A percentile compares a stretch with the other conserved stretches of the same genome.
Conservation (phyloP, 2,113 vertebrate genomes). For the Tinamus guttatus region DNA sequence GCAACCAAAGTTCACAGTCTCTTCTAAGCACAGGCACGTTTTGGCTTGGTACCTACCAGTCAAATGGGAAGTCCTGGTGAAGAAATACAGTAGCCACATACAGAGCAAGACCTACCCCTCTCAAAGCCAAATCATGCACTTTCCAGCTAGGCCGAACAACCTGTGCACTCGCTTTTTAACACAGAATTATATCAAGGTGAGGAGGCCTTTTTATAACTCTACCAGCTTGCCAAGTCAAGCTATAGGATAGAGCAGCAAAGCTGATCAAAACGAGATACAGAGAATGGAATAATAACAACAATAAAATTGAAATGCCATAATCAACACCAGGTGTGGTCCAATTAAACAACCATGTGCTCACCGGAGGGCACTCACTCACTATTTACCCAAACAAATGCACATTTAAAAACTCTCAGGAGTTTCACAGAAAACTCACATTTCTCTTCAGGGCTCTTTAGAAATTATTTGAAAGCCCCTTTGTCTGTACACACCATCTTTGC, state of each 20-base stretch:
- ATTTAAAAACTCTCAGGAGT: conserved; percentile 69
- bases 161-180: not conserved
- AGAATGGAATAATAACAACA: not conserved
- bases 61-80: not conserved
- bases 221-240: not conserved
- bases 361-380: conserved; percentile 63
- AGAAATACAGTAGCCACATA: not conserved
- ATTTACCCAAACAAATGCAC: conserved; percentile 67
- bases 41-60: not conserved
- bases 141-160: not conserved
- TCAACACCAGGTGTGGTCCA: conserved; percentile 73
- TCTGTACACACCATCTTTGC: conserved; percentile 31
- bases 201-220: not conserved
- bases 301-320: not conserved
- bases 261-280: conserved; percentile 45
- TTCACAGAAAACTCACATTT: conserved; percentile 53
- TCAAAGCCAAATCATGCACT: not conserved
- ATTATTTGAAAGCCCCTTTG: conserved; percentile 9
- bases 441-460: conserved; percentile 65
- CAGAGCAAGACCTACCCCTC: not conserved
- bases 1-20: not conserved
- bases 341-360: conserved; percentile 63
- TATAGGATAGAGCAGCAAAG: not conserved
- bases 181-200: not conserved
- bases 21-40: not conserved